Percentiles rank a stretch among this genome's conserved stretches.
These are phyloP conservation scores for Lamellibrachia columna DNA, from an alignment of 2,888 invertebrate genomes.

Conservation along the genomic window DNA sequence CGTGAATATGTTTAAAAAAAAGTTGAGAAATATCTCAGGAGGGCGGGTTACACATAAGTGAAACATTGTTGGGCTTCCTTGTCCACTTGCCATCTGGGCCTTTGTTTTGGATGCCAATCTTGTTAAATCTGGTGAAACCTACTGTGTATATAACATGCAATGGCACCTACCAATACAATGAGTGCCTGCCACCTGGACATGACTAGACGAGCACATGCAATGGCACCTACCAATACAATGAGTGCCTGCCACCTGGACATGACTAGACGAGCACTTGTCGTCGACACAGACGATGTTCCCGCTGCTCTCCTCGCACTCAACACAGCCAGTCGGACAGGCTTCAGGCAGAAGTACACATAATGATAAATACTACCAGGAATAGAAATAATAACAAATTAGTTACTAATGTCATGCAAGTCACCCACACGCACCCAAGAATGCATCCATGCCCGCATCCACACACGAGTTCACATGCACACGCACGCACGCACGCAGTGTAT, in stretches of 20 bases:
- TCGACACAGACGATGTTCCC: constrained; percentile 22
- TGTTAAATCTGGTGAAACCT: too few species aligned
- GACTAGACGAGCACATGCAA: background rate
- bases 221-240: constrained; percentile 19
- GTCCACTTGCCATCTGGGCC: too few species aligned
- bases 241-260: constrained; percentile 14
- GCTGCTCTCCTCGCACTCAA: background rate
- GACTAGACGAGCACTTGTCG: background rate
- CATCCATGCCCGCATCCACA: background rate
- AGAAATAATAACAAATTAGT: background rate
- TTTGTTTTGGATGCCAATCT: too few species aligned
- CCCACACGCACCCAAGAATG: background rate
- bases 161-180: constrained; percentile 19
- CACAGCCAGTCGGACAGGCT: constrained; percentile 25
- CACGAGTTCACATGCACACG: background rate
- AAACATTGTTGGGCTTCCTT: too few species aligned
- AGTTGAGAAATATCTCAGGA: too few species aligned
- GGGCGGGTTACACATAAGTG: too few species aligned
- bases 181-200: constrained; percentile 14
- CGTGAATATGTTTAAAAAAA: too few species aligned
- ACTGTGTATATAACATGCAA: background rate
- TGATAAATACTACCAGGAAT: background rate
- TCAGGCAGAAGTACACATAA: background rate
- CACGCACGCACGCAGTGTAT: background rate
- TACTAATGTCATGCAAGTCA: background rate